phyloP scores from a whole-genome alignment of 2,888 invertebrate genomes.

The Diaprepes abbreviatus region DNA sequence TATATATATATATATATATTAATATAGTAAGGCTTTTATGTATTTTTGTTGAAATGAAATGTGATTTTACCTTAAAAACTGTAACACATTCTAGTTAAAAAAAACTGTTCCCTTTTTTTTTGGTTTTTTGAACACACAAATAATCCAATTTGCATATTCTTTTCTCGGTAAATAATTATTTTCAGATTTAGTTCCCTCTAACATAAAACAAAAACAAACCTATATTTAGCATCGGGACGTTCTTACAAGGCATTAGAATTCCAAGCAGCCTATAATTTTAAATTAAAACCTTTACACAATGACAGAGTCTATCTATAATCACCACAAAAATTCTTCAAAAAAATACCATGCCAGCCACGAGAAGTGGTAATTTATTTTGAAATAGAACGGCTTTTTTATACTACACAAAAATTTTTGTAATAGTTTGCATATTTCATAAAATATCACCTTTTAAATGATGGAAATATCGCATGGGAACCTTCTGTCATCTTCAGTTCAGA shows the following conservation, averaged over 20 bases:
- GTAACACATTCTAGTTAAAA: no score
- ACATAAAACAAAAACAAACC: constrained; percentile 13
- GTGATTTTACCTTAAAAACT: no score
- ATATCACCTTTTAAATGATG: no score
- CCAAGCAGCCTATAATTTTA: constrained; percentile 34
- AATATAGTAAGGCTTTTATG: no score
- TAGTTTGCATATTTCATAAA: neutral
- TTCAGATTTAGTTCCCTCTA: constrained; percentile 1
- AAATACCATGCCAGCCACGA: constrained; percentile 4
- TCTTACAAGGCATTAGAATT: constrained; percentile 26
- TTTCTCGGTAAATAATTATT: constrained; percentile 5
- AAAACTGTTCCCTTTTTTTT: no score
- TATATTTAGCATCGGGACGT: constrained; percentile 24
- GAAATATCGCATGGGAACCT: no score
- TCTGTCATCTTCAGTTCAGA: no score
- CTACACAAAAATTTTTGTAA: neutral
- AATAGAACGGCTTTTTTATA: constrained; percentile 37
- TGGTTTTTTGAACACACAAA: no score
- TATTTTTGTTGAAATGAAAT: no score
- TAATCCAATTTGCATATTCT: neutral
- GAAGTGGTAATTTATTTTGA: constrained; percentile 16
- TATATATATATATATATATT: no score
- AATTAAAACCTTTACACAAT: constrained; percentile 36
- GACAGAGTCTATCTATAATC: constrained; percentile 24
- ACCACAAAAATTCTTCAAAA: constrained; percentile 10